These are phyloP conservation scores for Spilarctia lutea DNA, from an alignment of 2,888 invertebrate genomes.

Conservation along the genomic window DNA sequence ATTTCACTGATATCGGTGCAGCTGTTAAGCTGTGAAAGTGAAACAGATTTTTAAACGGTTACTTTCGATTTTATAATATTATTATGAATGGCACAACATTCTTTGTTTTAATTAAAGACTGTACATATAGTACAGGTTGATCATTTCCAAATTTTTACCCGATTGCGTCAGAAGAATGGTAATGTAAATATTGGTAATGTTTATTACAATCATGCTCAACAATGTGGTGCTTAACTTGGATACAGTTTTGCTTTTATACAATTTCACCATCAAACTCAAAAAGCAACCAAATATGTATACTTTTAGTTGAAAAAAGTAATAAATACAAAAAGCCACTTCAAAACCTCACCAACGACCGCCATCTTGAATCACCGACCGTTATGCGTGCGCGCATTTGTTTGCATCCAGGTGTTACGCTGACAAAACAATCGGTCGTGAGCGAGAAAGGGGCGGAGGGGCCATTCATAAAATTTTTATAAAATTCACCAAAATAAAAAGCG, in stretches of 20 bases:
- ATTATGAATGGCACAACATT: background rate
- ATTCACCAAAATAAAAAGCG: constrained; percentile 76
- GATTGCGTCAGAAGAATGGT: too few species aligned
- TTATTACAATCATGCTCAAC: background rate
- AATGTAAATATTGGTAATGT: too few species aligned
- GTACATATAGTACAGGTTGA: background rate
- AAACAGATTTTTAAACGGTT: too few species aligned
- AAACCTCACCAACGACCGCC: constrained; percentile 61
- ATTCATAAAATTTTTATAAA: constrained; percentile 79
- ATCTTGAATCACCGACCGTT: constrained; percentile 74
- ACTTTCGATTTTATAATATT: too few species aligned
- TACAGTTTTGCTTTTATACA: background rate
- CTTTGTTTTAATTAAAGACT: background rate
- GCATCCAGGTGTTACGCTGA: constrained; percentile 84
- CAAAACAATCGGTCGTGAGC: constrained; percentile 83
- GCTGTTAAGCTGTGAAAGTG: too few species aligned
- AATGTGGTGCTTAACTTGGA: background rate
- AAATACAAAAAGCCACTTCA: constrained; percentile 50
- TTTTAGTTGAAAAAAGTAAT: constrained; percentile 29
- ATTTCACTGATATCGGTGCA: too few species aligned
- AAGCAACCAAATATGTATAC: background rate
- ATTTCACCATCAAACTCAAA: background rate
- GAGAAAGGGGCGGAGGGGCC: constrained; percentile 79
- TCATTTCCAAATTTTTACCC: background rate
- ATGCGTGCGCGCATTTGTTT: constrained; percentile 77